Evolutionary conservation across 92 coral and sea anemone species (phyloP), one percentile per base, ranked within the genome.

Genomic region (Phenganax stokvisi): DNA sequence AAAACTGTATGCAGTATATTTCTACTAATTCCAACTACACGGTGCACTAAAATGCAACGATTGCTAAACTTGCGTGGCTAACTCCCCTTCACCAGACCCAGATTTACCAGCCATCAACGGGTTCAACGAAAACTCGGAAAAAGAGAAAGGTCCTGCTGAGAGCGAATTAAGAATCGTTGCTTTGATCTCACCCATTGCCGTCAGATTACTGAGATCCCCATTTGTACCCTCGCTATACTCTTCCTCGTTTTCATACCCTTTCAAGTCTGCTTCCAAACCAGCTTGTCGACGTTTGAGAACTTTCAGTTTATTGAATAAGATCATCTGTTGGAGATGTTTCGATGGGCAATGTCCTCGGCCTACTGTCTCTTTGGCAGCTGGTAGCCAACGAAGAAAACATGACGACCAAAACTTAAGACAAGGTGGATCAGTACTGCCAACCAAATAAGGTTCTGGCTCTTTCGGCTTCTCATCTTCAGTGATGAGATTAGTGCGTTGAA

Each of bases 301-400:
- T 84, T 88, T 90, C 37, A 94, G 84, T 84, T 94, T 92, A 75
- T 87, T 94, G 86, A 91, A 88, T 61, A 94, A 80, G 68, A 94
- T 90, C 98, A 94, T 91, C 67, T 94, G 98, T 82, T 94, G 98
- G n/a, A 92, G 81, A 75, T 93, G 97, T 10, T 73, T 76, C 0
- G 98, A 87, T 3, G 97, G 92, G 79, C 90, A 88, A 55, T 92
- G 97, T 11, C 98, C 98, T 87, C 90, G 88, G 0, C 98, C 98
- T 10, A 90, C 87, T 67, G 96, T 94, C 16, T 90, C 93, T 53
- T 94, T 91, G 37, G 92, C 98, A 7, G 90, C 83, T 15, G 98
- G 98, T 5, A 94, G 86, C 98, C 98, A 94, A 20, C 98, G 84
- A 15, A 94, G 86, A 58, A 85, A 94, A 83, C 96, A 90, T 0